Conservation (phyloP, 1,140 invertebrate species). For the Drosophila pruinosa region DNA sequence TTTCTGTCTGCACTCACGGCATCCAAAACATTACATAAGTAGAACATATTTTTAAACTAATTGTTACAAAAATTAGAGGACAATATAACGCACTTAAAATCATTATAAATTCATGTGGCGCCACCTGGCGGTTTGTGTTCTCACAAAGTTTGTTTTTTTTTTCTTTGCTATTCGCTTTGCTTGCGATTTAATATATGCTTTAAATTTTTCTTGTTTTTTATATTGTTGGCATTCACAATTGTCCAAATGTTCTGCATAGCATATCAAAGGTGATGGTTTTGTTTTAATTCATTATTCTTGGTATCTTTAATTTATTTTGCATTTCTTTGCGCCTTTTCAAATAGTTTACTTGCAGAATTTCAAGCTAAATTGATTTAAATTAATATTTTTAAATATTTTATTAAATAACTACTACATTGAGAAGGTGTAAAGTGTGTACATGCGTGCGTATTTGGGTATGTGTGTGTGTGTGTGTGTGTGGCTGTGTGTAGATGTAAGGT, state of each 20-base stretch:
- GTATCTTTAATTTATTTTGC: constrained; percentile 15
- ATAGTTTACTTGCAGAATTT: constrained; percentile 21
- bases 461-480: constrained; percentile 15
- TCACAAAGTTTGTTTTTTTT: neutral
- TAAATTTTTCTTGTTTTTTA: neutral
- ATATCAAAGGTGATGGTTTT: neutral
- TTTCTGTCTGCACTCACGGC: neutral
- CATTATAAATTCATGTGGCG: constrained; percentile 6
- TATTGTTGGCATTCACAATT: constrained; percentile 18
- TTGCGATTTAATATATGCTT: constrained; percentile 7
- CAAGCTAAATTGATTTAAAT: constrained; percentile 66
- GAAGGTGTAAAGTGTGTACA: constrained; percentile 41
- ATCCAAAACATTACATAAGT: constrained; percentile 2
- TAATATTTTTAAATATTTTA: constrained; percentile 58
- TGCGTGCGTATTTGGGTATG: no score
- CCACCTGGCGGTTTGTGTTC: constrained; percentile 24
- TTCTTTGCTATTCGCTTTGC: neutral
- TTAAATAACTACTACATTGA: constrained; percentile 64
- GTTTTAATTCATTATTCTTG: constrained; percentile 18
- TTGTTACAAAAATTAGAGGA: constrained; percentile 12
- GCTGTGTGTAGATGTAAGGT: constrained; percentile 5
- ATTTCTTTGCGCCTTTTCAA: constrained; percentile 22
- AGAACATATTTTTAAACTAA: constrained; percentile 3
- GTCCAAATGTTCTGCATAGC: neutral
- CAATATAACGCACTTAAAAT: constrained; percentile 18